Evolutionary conservation across 2,113 vertebrate genomes (phyloP).

Genomic region (Cavia aperea): DNA sequence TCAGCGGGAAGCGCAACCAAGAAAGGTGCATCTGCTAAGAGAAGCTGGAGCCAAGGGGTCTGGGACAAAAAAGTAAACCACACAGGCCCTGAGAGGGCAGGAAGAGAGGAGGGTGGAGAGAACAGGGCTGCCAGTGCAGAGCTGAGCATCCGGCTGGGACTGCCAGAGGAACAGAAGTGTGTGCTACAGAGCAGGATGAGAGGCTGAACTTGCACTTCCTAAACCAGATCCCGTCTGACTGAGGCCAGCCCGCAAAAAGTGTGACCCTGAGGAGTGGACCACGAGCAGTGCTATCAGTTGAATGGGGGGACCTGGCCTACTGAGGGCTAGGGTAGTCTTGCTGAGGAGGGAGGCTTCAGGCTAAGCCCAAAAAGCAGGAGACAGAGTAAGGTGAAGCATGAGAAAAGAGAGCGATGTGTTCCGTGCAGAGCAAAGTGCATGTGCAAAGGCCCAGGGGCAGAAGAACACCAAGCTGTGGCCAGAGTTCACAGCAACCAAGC

Average conservation of each 20-base stretch:
- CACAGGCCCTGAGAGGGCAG: not conserved
- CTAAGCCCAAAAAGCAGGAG: not conserved
- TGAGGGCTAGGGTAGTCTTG: not conserved
- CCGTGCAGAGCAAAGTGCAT: not conserved
- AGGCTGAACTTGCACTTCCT: not conserved
- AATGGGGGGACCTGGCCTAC: not conserved
- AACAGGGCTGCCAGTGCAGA: not conserved
- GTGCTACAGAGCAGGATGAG: rapidly evolving
- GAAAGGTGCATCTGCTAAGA: not conserved
- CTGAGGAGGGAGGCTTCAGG: not conserved
- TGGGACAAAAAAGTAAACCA: not conserved
- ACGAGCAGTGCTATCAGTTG: not conserved
- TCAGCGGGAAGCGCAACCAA: not conserved
- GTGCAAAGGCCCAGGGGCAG: not conserved
- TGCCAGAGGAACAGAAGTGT: not conserved
- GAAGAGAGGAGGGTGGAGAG: not conserved
- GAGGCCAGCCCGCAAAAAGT: not conserved
- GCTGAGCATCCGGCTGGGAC: not conserved
- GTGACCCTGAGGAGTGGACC: not conserved
- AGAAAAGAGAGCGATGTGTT: not conserved
- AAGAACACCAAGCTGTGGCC: not conserved
- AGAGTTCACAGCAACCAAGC: not conserved
- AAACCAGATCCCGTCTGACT: not conserved
- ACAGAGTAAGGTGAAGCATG: not conserved
- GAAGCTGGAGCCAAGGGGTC: not conserved